Base-by-base conservation (phyloP, 1,140 invertebrate genomes). In the Drosophila bipectinata region DNA sequence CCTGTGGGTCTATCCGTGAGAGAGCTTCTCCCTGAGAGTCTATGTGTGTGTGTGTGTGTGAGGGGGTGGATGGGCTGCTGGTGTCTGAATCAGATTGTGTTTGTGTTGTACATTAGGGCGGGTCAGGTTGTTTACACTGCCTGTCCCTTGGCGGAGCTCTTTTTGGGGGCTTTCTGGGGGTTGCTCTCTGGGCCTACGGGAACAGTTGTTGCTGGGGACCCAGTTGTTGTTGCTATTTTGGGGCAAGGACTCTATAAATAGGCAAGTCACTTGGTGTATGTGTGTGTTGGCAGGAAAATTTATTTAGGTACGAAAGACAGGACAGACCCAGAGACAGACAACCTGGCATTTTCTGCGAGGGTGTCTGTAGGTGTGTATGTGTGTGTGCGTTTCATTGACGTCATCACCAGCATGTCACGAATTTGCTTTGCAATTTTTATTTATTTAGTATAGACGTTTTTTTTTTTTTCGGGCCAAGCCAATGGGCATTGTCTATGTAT, bases 331-430 rank as follows among this genome's bases (percentile, higher is more conserved):
- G 39, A 37, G 66, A 69, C 66, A 69, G 66, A 69, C 66, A 69
- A 57, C 28, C 66, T 57, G 66, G 66, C 66, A 28, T 68, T 68
- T 32, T 57, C 15, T 51, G 21, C 9, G 1, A 37, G 28, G 55
- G 39, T 55, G 26, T 6, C 21, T 61, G 34, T 78, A 54, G 61
- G 53, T 59, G 64, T 51, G 47, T 58, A 49, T 71, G 51, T 61
- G 56, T 69, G 55, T 61, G 59, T 69, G 58, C 49, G 49, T 74
- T 66, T 74, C 74, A 90, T 90, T 89, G 84, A 89, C 84, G 84
- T 88, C 84, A 89, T 88, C 84, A 84, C 74, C 80, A 89, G 79
- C 84, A 88, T 90, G 84, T 89, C 79, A 89, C 84, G 80, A 88
- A 84, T 89, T 84, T 47, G 51, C 54, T 53, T 76, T 67, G 72